phyloP scores from a whole-genome alignment of 2,113 vertebrate species.

The Tachycineta bicolor region DNA sequence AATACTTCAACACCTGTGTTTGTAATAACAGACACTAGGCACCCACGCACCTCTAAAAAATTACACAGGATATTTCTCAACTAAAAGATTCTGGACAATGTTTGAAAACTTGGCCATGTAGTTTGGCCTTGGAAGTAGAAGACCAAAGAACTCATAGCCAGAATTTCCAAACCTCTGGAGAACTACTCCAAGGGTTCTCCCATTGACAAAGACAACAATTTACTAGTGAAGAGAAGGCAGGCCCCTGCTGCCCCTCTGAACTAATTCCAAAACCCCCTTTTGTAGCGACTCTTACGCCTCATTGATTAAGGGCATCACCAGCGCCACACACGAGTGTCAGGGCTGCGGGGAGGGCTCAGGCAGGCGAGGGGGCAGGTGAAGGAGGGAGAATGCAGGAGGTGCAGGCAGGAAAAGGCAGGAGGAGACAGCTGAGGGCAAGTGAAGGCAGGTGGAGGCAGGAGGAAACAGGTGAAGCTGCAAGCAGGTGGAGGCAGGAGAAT shows the following conservation, averaged over 20 bases:
- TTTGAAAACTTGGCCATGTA: neutral
- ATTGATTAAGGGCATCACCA: neutral
- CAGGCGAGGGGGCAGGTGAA: too few species aligned
- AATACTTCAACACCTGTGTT: neutral
- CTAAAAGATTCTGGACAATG: rapidly evolving
- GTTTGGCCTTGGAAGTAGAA: neutral
- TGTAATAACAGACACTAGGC: neutral
- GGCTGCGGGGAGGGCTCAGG: rapidly evolving
- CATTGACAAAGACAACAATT: rapidly evolving
- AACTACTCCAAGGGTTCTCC: neutral
- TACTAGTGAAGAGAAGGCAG: neutral
- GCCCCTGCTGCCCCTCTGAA: neutral
- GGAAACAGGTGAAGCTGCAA: too few species aligned
- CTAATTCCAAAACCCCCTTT: neutral
- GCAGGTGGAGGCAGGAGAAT: too few species aligned
- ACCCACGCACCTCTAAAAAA: neutral
- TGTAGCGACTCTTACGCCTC: rapidly evolving
- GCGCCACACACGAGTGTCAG: rapidly evolving
- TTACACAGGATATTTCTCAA: neutral
- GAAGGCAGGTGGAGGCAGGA: neutral
- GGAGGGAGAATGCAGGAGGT: too few species aligned
- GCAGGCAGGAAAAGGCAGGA: neutral
- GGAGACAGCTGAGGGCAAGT: neutral
- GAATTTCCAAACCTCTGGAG: neutral
- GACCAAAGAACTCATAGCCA: neutral